Conservation (phyloP, 2,113 vertebrate species). For the Poeciliopsis prolifica region DNA sequence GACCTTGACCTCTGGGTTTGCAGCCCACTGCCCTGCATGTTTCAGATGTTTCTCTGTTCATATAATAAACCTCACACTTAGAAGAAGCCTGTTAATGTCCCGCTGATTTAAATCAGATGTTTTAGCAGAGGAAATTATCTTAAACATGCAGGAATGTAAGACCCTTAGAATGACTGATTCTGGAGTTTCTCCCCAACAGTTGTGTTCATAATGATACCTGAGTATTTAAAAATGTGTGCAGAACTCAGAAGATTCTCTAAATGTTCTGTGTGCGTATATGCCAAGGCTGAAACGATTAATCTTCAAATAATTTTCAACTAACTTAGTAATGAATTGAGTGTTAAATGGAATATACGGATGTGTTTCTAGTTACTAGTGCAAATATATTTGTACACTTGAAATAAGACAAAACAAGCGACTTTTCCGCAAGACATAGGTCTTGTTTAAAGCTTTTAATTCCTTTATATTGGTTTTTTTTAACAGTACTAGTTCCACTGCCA, state of each 20-base stretch:
- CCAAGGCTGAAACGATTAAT: no score
- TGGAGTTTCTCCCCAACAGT: neutral
- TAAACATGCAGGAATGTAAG: neutral
- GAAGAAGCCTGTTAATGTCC: neutral
- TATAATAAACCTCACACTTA: neutral
- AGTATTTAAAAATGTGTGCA: neutral
- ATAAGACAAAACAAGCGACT: no score
- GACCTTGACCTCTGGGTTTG: neutral
- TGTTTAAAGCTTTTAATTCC: no score
- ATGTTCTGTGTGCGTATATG: neutral
- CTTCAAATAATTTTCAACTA: no score
- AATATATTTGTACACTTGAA: no score
- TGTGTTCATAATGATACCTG: neutral
- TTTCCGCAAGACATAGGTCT: no score
- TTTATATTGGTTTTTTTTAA: no score
- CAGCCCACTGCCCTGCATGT: neutral
- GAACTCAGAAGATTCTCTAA: neutral
- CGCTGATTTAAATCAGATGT: neutral
- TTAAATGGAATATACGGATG: no score
- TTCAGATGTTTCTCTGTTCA: neutral
- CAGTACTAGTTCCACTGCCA: no score
- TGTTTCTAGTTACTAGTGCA: no score
- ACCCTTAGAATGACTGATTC: neutral
- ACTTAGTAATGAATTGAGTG: no score
- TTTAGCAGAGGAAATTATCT: neutral